phyloP scores from a whole-genome alignment of 2,113 vertebrate genomes.

The Neodon shergylaensis region DNA sequence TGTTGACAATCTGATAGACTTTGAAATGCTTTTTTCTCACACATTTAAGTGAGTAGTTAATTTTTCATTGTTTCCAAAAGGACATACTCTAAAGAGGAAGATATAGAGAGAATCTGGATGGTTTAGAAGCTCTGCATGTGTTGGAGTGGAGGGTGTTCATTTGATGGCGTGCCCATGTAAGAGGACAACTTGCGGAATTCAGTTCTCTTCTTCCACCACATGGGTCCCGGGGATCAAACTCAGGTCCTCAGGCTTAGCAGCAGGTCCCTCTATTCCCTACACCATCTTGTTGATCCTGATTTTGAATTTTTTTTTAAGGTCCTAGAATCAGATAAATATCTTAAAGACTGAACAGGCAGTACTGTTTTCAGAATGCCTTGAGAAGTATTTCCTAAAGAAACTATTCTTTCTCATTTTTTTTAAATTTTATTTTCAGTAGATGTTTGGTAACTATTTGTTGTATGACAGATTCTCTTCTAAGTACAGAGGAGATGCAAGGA shows the following conservation, averaged over 20 bases:
- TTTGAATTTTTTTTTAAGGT: background rate
- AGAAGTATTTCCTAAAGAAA: background rate
- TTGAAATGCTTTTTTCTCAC: background rate
- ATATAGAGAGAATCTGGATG: too few species aligned
- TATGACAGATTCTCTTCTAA: background rate
- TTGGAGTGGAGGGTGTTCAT: too few species aligned
- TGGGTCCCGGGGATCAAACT: background rate
- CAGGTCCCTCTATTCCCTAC: background rate
- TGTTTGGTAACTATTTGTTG: background rate
- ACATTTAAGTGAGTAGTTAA: background rate
- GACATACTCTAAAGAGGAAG: background rate
- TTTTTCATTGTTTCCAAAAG: background rate
- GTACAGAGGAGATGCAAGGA: background rate
- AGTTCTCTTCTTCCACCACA: background rate
- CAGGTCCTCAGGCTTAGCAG: background rate
- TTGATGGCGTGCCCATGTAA: too few species aligned
- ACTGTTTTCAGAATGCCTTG: background rate
- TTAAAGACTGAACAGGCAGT: background rate
- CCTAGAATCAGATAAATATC: background rate
- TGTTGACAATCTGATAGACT: background rate
- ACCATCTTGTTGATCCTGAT: background rate
- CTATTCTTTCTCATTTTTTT: background rate
- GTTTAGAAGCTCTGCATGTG: background rate
- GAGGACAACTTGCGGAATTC: background rate
- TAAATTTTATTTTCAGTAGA: background rate